Evolutionary conservation across 2,888 invertebrate genomes (phyloP), one percentile per base, ranked within the genome.

Genomic region (Danaus chrysippus): DNA sequence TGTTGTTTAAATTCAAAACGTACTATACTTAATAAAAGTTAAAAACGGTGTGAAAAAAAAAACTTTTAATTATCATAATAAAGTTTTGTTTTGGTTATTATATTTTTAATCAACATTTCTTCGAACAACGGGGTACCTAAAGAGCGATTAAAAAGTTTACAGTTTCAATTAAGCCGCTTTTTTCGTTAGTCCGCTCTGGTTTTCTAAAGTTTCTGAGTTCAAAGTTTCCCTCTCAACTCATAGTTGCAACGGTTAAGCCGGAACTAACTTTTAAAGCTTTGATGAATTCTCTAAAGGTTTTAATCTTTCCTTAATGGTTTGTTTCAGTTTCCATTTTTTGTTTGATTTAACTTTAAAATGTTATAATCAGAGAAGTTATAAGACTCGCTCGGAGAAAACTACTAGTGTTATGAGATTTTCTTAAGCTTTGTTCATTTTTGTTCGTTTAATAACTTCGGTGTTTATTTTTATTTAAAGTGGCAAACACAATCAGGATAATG

Each of bases 241-340:
- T 78, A 81, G 78, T 80, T 76, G 71, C 70, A 70, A 66, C 74
- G 77, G 75, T 76, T 77, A 76, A 77, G 76, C 77, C 70, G 73
- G 70, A 71, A 71, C 72, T 73, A 78, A 78, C 77, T 79, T 74
- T 76, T 74, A 70, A 78, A 76, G 74, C 74, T 73, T 75, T 75
- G 75, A 77, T 79, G 76, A 78, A 79, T 76, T 76, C 74, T 74
- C 67, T 62, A 66, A 71, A 70, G 68, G 72, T 70, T 75, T 75
- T 74, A 72, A 73, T 74, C 71, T 71, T 71, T 70, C 70, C 70
- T 71, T 73, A 71, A 71, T 71, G 68, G 71, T 70, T 71, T 71
- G 64, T 71, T 72, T 68, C 61, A 71, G 61, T 64, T 68, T 65
- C 58, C 65, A 63, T 66, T 67, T 68, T 68, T 69, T 68, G 61